Percentiles rank a stretch among this genome's conserved stretches.
phyloP scores from a whole-genome alignment of 1,140 invertebrate species.

The Matsumurasca onukii region DNA sequence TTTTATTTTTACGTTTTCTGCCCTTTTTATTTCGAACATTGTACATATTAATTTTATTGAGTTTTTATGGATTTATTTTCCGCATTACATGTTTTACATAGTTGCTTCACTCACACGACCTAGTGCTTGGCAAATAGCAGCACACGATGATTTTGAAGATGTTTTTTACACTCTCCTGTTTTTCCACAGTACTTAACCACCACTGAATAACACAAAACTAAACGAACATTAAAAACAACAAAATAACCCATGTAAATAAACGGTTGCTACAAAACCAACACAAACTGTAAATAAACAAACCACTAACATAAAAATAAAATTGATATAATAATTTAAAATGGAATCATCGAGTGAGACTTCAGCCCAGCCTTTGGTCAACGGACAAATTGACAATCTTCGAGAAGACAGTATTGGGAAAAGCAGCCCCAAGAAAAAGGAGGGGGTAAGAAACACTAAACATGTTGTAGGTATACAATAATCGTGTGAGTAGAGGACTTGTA shows the following conservation, averaged over 20 bases:
- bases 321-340: constrained; percentile 16
- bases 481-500: constrained; percentile 14
- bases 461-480: background rate
- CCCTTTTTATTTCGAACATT: no score
- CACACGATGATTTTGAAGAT: background rate
- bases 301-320: constrained; percentile 13
- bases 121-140: background rate
- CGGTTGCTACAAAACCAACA: constrained; percentile 1
- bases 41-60: no score
- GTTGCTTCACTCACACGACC: background rate
- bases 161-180: background rate
- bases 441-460: constrained; percentile 19
- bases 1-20: no score
- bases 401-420: background rate
- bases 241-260: background rate
- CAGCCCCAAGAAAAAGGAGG: background rate
- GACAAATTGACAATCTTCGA: constrained; percentile 1
- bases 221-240: constrained; percentile 22
- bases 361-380: background rate
- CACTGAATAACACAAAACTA: constrained; percentile 15
- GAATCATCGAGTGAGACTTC: background rate
- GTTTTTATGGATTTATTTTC: no score
- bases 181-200: background rate
- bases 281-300: background rate
- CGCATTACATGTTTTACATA: no score